Percentiles rank a stretch among this genome's conserved stretches.
Evolutionary conservation across 2,113 vertebrate species (phyloP).

Genomic region (Grammatotria lemairii): DNA sequence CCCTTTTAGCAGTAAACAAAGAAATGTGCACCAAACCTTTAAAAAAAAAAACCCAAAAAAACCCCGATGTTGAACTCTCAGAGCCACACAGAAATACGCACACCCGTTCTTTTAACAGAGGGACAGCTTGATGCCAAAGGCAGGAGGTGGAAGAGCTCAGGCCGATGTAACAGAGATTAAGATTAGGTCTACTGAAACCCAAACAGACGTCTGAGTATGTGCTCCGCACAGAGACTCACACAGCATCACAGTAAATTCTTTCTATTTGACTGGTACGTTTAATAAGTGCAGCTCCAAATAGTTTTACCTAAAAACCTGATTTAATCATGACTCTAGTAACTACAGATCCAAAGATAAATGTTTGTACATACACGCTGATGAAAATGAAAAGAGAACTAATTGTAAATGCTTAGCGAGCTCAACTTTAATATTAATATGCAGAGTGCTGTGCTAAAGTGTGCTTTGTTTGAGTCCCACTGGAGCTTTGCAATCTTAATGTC

Average conservation of each 20-base stretch:
- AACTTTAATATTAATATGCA: neutral
- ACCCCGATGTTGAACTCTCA: fast-evolving
- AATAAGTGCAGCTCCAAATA: neutral
- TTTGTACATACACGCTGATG: neutral
- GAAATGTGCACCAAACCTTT: neutral
- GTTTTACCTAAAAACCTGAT: neutral
- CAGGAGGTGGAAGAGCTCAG: neutral
- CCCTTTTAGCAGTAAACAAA: neutral
- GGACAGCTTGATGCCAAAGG: neutral
- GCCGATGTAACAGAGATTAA: conserved; percentile 6
- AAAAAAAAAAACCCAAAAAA: fast-evolving
- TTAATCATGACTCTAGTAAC: neutral
- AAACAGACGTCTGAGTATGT: conserved; percentile 12
- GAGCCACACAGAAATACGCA: neutral
- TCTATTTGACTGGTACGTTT: neutral
- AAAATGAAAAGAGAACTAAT: neutral
- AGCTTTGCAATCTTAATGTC: neutral
- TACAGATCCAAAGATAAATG: neutral
- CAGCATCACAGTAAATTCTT: neutral
- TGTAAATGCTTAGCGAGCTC: neutral
- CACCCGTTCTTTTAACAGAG: neutral
- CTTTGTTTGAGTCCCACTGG: neutral
- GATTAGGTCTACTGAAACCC: conserved; percentile 24
- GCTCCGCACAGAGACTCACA: neutral
- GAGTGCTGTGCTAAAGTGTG: neutral